Evolutionary conservation across 2,888 invertebrate species (phyloP), one percentile per base, ranked within the genome.

Genomic region (Chrysolina haemoptera): DNA sequence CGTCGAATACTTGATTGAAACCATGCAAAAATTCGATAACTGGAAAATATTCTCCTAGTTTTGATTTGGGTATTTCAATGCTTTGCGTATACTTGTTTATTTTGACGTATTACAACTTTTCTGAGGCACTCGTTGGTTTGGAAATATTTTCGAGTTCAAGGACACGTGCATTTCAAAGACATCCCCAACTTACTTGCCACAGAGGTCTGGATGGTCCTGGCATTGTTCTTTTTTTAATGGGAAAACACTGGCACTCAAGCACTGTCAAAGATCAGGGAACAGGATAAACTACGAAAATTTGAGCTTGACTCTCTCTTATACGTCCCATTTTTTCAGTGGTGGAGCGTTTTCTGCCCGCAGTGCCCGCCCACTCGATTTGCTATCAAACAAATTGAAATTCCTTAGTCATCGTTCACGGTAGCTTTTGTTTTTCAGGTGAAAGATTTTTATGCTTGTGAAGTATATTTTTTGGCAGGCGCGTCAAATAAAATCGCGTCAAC

Each of bases 141-240:
- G 14, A 12, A n/a, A 46, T 12, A 4, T 46, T 46, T n/a, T 14
- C 1, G 46, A 4, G 46, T 46, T 46, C 46, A 46, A 46, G 46
- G 46, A 14, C 46, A 46, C 9, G 5, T 35, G 35, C 35, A 16
- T 48, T 48, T 48, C 16, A 48, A 48, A 48, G 16, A 4, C n/a
- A n/a, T 48, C 48, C 16, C 6, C 48, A 16, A 48, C 16, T 80
- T 73, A 93, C 93, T 91, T 93, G 93, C 93, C 93, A 93, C 88
- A 93, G 89, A 79, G 93, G 93, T 90, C 93, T 87, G 12, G 87
- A 88, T 72, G 88, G 93, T 90, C 93, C 93, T 88, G 93, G 93
- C 93, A 93, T 93, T 88, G 89, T 91, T 64, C 62, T 59, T 20
- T 53, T 41, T 69, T 73, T 62, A 6, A 70, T 71, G 71, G 50